Evolutionary conservation across 2,113 vertebrate species (phyloP).

Genomic region (Anguilla japonica): DNA sequence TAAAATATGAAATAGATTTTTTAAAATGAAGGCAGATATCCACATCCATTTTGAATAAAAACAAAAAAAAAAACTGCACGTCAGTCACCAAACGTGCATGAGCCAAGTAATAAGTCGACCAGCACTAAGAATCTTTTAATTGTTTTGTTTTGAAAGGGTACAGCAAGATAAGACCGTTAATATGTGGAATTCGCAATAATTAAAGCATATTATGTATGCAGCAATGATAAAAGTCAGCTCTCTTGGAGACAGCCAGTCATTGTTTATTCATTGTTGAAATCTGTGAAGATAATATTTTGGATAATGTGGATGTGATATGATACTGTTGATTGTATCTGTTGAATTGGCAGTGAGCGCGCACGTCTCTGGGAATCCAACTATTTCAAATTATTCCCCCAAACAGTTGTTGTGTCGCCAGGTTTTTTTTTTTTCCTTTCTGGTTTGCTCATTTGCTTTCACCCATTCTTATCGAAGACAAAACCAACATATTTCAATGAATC

Average conservation of each 20-base stretch:
- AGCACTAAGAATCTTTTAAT: not conserved
- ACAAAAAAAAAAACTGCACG: not conserved
- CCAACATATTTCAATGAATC: not conserved
- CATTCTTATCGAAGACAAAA: not conserved
- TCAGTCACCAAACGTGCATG: not conserved
- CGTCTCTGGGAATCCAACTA: not conserved
- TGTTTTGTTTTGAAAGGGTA: not conserved
- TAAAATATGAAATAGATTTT: too few species aligned
- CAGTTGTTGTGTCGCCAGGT: not conserved
- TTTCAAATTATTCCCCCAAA: not conserved
- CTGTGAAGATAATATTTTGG: constrained; percentile 3
- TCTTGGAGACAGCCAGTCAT: not conserved
- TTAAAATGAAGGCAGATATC: too few species aligned
- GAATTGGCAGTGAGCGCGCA: not conserved
- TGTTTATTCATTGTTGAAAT: constrained; percentile 2
- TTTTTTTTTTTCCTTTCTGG: not conserved
- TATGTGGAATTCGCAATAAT: not conserved
- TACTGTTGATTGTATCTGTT: constrained; percentile 2
- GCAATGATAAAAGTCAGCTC: not conserved
- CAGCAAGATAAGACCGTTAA: not conserved
- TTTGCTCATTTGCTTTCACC: not conserved
- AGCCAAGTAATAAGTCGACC: not conserved
- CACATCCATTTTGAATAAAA: too few species aligned
- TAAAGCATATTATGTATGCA: not conserved
- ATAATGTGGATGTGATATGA: not conserved